Evolutionary conservation across 2,888 invertebrate species (phyloP).

Genomic region (Pammene aurita): DNA sequence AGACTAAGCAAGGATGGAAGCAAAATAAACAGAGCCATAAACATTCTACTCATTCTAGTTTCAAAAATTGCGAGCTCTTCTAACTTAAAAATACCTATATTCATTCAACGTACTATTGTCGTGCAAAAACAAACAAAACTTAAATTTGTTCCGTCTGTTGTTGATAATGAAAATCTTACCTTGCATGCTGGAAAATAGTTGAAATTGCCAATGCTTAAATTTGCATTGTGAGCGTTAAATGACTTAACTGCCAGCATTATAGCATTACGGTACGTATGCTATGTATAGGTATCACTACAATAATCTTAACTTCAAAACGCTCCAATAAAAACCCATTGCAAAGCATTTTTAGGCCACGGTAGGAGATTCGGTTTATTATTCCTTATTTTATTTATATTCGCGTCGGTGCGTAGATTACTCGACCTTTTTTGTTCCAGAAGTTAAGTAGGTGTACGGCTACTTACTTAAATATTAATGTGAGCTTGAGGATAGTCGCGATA

Average conservation of each 20-base stretch:
- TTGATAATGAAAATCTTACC: neutral
- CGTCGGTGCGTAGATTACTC: constrained; percentile 37
- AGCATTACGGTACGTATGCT: neutral
- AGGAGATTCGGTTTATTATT: constrained; percentile 37
- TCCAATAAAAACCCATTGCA: constrained; percentile 11
- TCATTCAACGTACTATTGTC: neutral
- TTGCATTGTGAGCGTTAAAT: neutral
- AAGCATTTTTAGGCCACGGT: constrained; percentile 17
- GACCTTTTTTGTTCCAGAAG: constrained; percentile 52
- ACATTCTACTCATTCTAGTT: neutral
- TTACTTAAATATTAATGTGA: constrained; percentile 56
- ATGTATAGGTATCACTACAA: constrained; percentile 1
- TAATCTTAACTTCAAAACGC: neutral
- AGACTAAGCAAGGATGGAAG: constrained; percentile 1
- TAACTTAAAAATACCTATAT: neutral
- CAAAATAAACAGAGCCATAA: neutral
- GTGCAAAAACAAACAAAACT: no score
- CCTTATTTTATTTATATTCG: constrained; percentile 38
- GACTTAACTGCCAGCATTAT: constrained; percentile 14
- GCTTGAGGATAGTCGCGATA: constrained; percentile 48
- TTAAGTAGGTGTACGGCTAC: constrained; percentile 51
- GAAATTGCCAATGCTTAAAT: neutral
- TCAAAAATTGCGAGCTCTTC: neutral
- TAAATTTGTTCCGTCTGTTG: neutral
- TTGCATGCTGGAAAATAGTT: neutral